phyloP scores from a whole-genome alignment of 2,113 vertebrate genomes.

The Equus przewalskii region DNA sequence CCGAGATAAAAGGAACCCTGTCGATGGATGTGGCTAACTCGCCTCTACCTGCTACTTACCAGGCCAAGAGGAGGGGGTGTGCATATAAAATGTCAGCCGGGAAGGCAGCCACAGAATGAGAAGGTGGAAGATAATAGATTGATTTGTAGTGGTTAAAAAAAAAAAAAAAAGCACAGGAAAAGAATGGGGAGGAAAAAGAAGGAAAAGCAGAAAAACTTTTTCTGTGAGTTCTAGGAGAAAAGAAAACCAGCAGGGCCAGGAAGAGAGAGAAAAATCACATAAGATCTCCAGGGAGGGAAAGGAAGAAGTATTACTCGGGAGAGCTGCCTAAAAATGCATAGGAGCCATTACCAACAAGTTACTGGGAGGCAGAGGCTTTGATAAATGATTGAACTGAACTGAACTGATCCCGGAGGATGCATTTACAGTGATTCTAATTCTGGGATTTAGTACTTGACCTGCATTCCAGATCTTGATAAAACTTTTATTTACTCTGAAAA shows the following conservation, averaged over 20 bases:
- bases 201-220: background rate
- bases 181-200: background rate
- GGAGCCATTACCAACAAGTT: background rate
- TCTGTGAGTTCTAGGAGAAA: background rate
- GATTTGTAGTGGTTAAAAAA: background rate
- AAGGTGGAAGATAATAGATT: background rate
- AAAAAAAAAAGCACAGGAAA: background rate
- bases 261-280: background rate
- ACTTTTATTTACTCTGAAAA: background rate
- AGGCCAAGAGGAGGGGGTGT: background rate
- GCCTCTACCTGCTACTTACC: background rate
- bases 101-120: background rate
- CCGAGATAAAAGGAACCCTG: background rate
- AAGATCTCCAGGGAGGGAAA: background rate
- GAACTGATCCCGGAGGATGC: background rate
- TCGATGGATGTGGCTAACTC: background rate
- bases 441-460: constrained; percentile 17
- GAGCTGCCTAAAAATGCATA: background rate
- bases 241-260: background rate
- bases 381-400: background rate
- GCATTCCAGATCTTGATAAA: background rate
- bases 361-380: background rate
- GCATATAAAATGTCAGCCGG: background rate
- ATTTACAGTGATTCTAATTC: background rate
- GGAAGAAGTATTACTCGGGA: background rate